phyloP scores from a whole-genome alignment of 2,888 invertebrate species.

The Caradrina clavipalpis region DNA sequence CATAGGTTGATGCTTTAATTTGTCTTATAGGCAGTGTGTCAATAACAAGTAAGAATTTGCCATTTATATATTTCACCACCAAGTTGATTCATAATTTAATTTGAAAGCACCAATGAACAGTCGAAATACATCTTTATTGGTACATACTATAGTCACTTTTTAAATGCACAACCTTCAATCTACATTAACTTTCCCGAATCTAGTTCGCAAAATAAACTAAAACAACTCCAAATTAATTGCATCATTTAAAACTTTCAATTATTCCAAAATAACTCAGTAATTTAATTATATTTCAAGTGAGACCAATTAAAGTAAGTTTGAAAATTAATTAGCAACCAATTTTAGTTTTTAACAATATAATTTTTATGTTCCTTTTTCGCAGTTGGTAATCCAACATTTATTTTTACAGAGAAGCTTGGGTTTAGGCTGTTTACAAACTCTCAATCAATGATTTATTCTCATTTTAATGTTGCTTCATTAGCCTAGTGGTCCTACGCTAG shows the following conservation, averaged over 20 bases:
- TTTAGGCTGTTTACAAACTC: background rate
- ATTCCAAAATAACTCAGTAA: constrained; percentile 39
- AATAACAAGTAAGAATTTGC: too few relatives aligned
- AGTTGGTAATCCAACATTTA: constrained; percentile 1
- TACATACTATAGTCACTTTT: background rate
- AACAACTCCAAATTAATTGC: constrained; percentile 45
- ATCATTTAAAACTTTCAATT: constrained; percentile 53
- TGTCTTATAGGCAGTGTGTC: too few relatives aligned
- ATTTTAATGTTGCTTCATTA: too few relatives aligned
- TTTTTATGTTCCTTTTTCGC: constrained; percentile 19
- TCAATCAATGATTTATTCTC: background rate
- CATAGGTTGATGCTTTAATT: too few relatives aligned
- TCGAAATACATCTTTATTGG: constrained; percentile 11
- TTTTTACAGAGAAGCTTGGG: background rate
- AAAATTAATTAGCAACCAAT: constrained; percentile 42
- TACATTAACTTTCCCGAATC: constrained; percentile 22
- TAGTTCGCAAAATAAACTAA: constrained; percentile 39
- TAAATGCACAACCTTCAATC: constrained; percentile 37
- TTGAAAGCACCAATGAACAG: constrained; percentile 15
- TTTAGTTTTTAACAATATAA: constrained; percentile 28
- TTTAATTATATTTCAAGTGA: constrained; percentile 43
- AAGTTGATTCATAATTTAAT: constrained; percentile 7
- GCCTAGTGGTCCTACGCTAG: too few relatives aligned
- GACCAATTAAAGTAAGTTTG: constrained; percentile 51
- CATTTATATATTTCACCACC: too few relatives aligned